phyloP scores from a whole-genome alignment of 2,888 invertebrate genomes.

The Polietes domitor region DNA sequence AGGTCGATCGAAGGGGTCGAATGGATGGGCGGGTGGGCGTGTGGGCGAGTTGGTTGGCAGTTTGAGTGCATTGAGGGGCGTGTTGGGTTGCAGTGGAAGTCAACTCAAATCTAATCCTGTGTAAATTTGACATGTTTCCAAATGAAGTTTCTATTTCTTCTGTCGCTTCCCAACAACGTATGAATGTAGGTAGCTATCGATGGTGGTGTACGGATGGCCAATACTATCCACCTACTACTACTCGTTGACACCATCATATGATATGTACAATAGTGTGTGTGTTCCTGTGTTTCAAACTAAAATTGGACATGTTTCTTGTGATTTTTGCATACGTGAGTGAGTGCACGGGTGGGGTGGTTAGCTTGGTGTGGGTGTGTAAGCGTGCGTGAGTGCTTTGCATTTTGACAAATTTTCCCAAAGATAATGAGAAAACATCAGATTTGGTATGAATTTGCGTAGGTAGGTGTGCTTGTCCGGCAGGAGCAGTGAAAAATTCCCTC shows the following conservation, averaged over 20 bases:
- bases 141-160: slow-evolving; percentile 46
- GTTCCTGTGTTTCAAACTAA: slow-evolving; percentile 39
- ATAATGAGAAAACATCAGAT: slow-evolving; percentile 62
- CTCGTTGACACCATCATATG: slow-evolving; percentile 18
- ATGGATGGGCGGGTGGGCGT: not conserved
- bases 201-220: slow-evolving; percentile 42
- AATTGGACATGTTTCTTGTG: slow-evolving; percentile 48
- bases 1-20: slow-evolving; percentile 1
- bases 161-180: not conserved
- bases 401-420: slow-evolving; percentile 24
- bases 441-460: slow-evolving; percentile 34
- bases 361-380: slow-evolving; percentile 28
- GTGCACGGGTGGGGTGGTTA: slow-evolving; percentile 23
- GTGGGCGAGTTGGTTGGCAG: not conserved
- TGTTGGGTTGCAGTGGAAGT: not conserved
- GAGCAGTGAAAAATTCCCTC: slow-evolving; percentile 34
- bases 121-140: slow-evolving; percentile 62
- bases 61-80: not conserved
- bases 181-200: slow-evolving; percentile 40
- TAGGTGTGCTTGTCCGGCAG: slow-evolving; percentile 14
- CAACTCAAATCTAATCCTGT: slow-evolving; percentile 29
- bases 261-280: slow-evolving; percentile 44
- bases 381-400: slow-evolving; percentile 15
- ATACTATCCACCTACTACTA: slow-evolving; percentile 42
- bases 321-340: slow-evolving; percentile 1